Conservation (phyloP, 1,140 invertebrate species). For the Euglossa dilemma region DNA sequence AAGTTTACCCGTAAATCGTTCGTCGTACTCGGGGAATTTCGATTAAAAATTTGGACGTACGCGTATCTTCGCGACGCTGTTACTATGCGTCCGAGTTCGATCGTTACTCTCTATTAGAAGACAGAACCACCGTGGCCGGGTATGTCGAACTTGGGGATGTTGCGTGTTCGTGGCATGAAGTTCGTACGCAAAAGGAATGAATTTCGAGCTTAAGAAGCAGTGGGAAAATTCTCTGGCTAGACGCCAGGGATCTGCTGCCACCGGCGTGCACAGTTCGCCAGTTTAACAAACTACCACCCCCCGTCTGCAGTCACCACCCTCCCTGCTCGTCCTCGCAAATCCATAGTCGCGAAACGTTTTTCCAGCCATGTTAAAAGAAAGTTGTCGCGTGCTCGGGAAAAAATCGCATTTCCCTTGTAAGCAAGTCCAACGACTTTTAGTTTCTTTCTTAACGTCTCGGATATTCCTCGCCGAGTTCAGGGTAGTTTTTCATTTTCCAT, state of each 20-base stretch:
- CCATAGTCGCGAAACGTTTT: conserved; percentile 31
- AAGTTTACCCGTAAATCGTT: neutral
- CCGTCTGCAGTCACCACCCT: conserved; percentile 38
- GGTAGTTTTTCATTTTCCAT: neutral
- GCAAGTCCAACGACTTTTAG: neutral
- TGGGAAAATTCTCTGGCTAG: conserved; percentile 56
- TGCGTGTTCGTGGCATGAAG: neutral
- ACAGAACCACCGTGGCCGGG: neutral
- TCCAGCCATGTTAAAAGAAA: neutral
- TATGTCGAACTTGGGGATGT: conserved; percentile 22
- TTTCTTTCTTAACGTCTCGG: neutral
- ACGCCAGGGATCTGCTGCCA: conserved; percentile 44
- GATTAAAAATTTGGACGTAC: neutral
- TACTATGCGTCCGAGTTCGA: neutral
- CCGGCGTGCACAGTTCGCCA: conserved; percentile 3
- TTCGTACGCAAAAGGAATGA: conserved; percentile 33
- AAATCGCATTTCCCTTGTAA: neutral
- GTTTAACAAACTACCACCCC: conserved; percentile 45
- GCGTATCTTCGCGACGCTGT: neutral
- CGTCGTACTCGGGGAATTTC: neutral
- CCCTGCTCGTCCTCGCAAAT: conserved; percentile 20
- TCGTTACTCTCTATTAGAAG: conserved; percentile 2
- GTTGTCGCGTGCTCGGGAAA: neutral
- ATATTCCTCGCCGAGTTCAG: neutral
- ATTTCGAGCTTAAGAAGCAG: conserved; percentile 46